Percentiles rank a stretch among this genome's conserved stretches.
These are phyloP conservation scores for Drosophila nebulosa DNA, from an alignment of 1,140 invertebrate genomes.

Conservation along the genomic window DNA sequence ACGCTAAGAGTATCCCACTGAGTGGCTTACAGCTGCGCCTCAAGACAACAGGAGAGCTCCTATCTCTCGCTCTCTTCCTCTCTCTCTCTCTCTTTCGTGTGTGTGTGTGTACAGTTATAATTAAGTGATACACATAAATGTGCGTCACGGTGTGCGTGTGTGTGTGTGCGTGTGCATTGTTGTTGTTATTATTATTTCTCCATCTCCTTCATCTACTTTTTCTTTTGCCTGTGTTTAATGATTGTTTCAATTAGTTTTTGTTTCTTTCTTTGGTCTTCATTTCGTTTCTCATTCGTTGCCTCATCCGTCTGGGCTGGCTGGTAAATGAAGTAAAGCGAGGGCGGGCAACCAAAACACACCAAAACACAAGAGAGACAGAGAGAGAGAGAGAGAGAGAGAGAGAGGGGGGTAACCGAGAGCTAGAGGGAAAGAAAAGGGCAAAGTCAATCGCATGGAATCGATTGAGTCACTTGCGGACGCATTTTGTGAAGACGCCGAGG, in stretches of 20 bases:
- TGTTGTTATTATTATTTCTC: background rate
- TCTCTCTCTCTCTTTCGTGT: background rate
- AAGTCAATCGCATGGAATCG: conserved; percentile 44
- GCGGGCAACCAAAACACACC: background rate
- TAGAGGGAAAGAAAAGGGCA: background rate
- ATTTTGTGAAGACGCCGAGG: background rate
- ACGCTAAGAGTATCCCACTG: conserved; percentile 41
- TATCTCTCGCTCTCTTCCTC: background rate
- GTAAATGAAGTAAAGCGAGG: conserved; percentile 13
- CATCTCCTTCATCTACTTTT: background rate
- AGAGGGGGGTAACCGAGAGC: background rate
- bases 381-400: conserved; percentile 11
- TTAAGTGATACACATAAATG: conserved; percentile 71
- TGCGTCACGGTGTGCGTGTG: conserved; percentile 10
- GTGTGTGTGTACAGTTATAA: conserved; percentile 69
- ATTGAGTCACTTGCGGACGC: conserved; percentile 41
- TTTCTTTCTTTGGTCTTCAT: background rate
- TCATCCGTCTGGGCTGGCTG: conserved; percentile 6
- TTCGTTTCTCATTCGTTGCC: background rate
- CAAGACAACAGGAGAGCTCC: background rate
- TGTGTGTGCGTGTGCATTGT: background rate
- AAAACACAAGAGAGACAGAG: background rate
- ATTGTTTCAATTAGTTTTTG: conserved; percentile 70
- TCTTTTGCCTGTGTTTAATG: conserved; percentile 57
- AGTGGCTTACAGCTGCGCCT: conserved; percentile 9